Base-by-base conservation (phyloP, 2,888 invertebrate genomes). In the Tenthredo livida region DNA sequence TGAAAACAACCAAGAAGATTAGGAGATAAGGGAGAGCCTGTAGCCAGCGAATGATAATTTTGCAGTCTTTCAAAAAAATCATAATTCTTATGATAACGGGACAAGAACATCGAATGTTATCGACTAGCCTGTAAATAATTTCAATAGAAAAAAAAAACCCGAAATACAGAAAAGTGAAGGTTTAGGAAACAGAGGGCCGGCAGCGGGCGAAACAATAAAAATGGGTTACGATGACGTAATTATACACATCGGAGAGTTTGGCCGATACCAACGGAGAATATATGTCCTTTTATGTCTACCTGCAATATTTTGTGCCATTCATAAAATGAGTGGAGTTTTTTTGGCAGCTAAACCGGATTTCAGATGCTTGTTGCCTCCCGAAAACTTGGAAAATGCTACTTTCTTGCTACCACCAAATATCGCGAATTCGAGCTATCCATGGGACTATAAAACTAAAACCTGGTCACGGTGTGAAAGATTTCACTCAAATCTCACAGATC, bases 201-300 rank as follows among this genome's bases (percentile, higher is more conserved):
- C 47, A 75, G 21, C 37, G 25, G 25, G 43, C 4, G 40, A 15
- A 43, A 17, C 89, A 12, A 25, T 25, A 61, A 90, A 85, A 88
- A 96, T 97, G 96, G 95, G 95, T 85, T 96, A 96, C 93, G 97
- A 97, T 90, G 96, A 96, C 87, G 95, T 96, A 33, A 94, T 97
- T 85, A 93, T 94, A 2, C 94, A 95, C 85, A 93, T 97, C 91
- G 97, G 97, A 73, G 96, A 96, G 88, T 97, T 97, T 89, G 97
- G 97, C 29, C 94, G 94, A 73, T 96, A 97, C 90, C 97, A 97
- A 91, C 95, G 94, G 88, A 94, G 95, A 86, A 95, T 96, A 86
- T 96, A 96, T 90, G 94, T 96, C 86, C 92, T 97, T 70, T 94
- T 97, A 72, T 96, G 96, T 89, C 93, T 97, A 78, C 96, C 97